phyloP scores from a whole-genome alignment of 2,888 invertebrate species.

The Sphaeridia pumilis region DNA sequence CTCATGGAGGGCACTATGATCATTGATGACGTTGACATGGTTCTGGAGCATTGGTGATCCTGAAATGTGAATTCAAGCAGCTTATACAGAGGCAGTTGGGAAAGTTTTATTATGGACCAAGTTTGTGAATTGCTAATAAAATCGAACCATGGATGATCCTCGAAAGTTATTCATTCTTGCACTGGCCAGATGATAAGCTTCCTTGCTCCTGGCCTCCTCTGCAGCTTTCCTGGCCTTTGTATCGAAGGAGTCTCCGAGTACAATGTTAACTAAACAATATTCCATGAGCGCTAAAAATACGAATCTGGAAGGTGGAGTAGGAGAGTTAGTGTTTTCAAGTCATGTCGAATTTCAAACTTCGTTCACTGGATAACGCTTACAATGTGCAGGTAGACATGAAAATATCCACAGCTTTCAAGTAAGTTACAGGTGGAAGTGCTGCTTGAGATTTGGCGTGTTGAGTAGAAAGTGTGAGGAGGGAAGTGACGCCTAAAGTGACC shows the following conservation, averaged over 20 bases:
- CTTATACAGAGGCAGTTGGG: too few species aligned
- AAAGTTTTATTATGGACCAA: too few species aligned
- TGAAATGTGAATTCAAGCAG: too few species aligned
- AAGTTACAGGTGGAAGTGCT: slow-evolving; percentile 81
- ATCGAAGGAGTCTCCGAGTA: slow-evolving; percentile 60
- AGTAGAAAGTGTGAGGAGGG: slow-evolving; percentile 73
- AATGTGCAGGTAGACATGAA: slow-evolving; percentile 88
- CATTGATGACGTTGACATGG: too few species aligned
- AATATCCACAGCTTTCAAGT: slow-evolving; percentile 81
- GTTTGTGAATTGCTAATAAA: too few species aligned
- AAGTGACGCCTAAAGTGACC: slow-evolving; percentile 83
- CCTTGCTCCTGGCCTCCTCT: slow-evolving; percentile 18
- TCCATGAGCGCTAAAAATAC: slow-evolving; percentile 92
- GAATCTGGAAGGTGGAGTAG: too few species aligned
- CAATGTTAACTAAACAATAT: slow-evolving; percentile 77
- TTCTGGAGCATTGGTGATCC: too few species aligned
- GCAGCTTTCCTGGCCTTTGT: slow-evolving; percentile 22
- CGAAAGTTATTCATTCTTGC: slow-evolving; percentile 32
- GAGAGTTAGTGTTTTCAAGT: too few species aligned
- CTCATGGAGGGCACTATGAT: too few species aligned
- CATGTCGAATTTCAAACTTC: too few species aligned
- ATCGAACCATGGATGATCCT: slow-evolving; percentile 20
- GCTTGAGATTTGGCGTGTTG: slow-evolving; percentile 90
- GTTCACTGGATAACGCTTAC: slow-evolving; percentile 44
- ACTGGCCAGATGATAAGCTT: slow-evolving; percentile 27